Base-by-base conservation (phyloP, 1,140 invertebrate species). In the Pantala flavescens region DNA sequence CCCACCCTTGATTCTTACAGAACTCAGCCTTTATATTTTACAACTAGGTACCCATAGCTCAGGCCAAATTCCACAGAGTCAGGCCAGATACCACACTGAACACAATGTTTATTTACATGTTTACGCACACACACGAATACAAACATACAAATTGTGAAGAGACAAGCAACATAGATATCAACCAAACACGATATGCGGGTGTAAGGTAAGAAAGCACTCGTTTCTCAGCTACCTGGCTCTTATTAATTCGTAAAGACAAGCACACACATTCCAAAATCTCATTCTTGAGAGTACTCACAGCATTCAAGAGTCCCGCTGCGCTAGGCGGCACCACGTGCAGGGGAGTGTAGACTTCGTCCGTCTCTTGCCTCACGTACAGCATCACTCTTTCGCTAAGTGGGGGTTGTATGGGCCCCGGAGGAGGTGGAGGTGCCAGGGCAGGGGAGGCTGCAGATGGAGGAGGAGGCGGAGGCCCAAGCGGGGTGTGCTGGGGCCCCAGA, bases 291-390 rank as follows among this genome's bases (percentile, higher is more conserved):
- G 49, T 63, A 89, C 94, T 94, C 89, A 98, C 95, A 80, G 97
- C 96, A 84, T 94, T 93, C 76, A 97, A 87, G 55, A 98, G 89
- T 79, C 96, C 96, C 77, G 91, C 88, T 42, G 96, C 92, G 63
- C 92, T 94, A 19, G 97, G 97, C 19, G 95, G 95, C 9, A 95
- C 91, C 71, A 99, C 90, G 84, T 99, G 96, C 0, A 99, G 85
- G 0, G 97, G 94, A 21, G 96, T 98, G 82, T 96, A 99, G 23
- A 96, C 90, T 77, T 96, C 92, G 82, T 99, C 97, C 74, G 93
- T 90, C 81, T 97, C 93, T 82, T 98, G 95, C 78, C 96, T 88
- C 21, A 98, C 96, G 83, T 98, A 99, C 12, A 99, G 84, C 91
- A 99, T 96, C 24, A 99, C 95, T 82, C 93, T 86, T 85, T 97